Base-by-base conservation (phyloP, 1,140 invertebrate species). In the Fopius arisanus region DNA sequence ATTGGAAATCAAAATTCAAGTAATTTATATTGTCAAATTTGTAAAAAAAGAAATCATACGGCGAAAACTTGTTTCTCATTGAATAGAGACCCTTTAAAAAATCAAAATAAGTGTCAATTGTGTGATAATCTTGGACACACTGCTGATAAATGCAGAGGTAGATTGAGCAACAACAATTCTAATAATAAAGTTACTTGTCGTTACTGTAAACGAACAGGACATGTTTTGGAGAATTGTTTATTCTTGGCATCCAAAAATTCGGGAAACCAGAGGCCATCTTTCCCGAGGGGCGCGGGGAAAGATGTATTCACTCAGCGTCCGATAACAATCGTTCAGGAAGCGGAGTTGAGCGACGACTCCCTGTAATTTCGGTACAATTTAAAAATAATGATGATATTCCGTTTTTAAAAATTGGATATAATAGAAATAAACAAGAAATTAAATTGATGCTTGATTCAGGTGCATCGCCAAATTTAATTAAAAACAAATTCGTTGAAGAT, bases 261-360 rank as follows among this genome's bases (percentile, higher is more conserved):
- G 66, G 66, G 19, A 68, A 68, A 68, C 66, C 0, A 3, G n/a
- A 68, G 26, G n/a, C 0, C 2, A 12, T 68, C 66, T 68, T 40
- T 37, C 37, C 66, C 3, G 43, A 41, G 33, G 66, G 66, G 66
- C 66, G 33, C 66, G 33, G 40, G 66, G 33, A n/a, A 10, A 68
- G 66, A 43, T 21, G 37, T 12, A 40, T 21, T 41, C 1, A 19
- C 14, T 0, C 28, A 14, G 21, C 66, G 66, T 21, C 66, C 66
- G 3, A 9, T 68, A 1, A 40, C 16, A 6, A 9, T 21, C 6
- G 21, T 69, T 1, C 67, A 48, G 3, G 67, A 69, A 12, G 41
- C 12, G 26, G 40, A 69, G 9, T 51, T 41, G 26, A 26, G 28
- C 31, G 40, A 69, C 67, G 65, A 67, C 16, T 69, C 67, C 67